Evolutionary conservation across 1,140 invertebrate species (phyloP).

Genomic region (Rhizoglyphus robini): DNA sequence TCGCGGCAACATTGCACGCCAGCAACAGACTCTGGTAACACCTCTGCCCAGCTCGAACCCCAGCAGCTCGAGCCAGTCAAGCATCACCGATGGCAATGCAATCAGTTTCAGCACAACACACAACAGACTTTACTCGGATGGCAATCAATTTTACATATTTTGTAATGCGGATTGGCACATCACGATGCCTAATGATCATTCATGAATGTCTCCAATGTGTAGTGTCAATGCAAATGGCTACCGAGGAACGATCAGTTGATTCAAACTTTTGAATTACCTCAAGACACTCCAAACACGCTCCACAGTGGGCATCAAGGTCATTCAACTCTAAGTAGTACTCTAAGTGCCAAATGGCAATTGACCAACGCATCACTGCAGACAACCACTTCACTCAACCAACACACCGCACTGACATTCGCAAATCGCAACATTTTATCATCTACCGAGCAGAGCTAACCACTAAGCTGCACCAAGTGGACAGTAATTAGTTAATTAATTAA

Average conservation of each 20-base stretch:
- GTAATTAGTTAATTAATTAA: background rate
- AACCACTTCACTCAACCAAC: background rate
- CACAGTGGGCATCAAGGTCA: too few species aligned
- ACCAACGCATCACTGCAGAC: background rate
- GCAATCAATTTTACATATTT: too few species aligned
- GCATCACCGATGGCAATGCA: background rate
- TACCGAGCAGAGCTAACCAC: background rate
- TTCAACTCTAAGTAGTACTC: background rate
- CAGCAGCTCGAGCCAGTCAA: background rate
- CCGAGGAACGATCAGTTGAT: too few species aligned
- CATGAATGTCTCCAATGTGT: too few species aligned
- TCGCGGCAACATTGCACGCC: background rate
- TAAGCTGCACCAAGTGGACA: background rate
- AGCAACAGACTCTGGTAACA: background rate
- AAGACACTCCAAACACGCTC: too few species aligned
- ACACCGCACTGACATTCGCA: background rate
- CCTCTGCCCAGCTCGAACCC: background rate
- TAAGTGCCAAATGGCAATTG: background rate
- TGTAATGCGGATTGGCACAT: too few species aligned
- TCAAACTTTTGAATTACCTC: too few species aligned
- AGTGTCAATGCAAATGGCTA: too few species aligned
- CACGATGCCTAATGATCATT: too few species aligned
- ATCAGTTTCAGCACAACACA: too few species aligned
- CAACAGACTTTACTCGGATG: too few species aligned
- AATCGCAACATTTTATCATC: constrained; percentile 4